A percentile compares a stretch with the other conserved stretches of the same genome.
These are phyloP conservation scores for Holotrichia oblita DNA, from an alignment of 1,140 invertebrate species.

Conservation along the genomic window DNA sequence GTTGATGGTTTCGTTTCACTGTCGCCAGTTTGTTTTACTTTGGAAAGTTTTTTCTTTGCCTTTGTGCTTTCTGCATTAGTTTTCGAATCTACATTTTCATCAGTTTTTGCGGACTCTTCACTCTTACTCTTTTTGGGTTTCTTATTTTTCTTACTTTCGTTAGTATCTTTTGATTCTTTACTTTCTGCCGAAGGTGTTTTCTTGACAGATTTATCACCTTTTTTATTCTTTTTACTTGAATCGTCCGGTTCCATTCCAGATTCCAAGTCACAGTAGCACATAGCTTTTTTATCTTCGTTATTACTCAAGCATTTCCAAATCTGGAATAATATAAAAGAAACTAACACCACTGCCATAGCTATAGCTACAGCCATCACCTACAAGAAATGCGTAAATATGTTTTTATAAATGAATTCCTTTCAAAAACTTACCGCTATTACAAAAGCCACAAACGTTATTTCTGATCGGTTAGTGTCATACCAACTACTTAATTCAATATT, in stretches of 20 bases:
- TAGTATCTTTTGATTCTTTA: not conserved
- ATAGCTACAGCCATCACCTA: slow-evolving; percentile 24
- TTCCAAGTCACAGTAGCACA: slow-evolving; percentile 26
- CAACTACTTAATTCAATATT: slow-evolving; percentile 53
- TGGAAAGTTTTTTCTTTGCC: not conserved
- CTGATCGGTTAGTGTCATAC: slow-evolving; percentile 42
- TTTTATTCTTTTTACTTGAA: not conserved
- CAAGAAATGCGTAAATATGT: not conserved
- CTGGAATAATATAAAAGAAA: slow-evolving; percentile 37
- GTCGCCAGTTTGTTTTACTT: not conserved
- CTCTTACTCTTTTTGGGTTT: not conserved
- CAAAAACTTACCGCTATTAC: slow-evolving; percentile 37
- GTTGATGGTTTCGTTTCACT: not conserved
- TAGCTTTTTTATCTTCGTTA: not conserved
- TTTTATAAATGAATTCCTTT: not conserved
- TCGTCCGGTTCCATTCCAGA: not conserved
- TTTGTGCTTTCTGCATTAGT: not conserved
- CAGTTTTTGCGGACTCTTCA: not conserved
- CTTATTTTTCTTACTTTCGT: not conserved
- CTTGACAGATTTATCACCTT: not conserved
- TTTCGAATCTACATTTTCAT: not conserved
- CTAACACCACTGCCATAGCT: slow-evolving; percentile 32
- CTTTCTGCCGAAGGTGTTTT: slow-evolving; percentile 12
- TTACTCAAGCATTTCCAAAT: slow-evolving; percentile 29
- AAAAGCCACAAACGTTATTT: slow-evolving; percentile 35